phyloP scores from a whole-genome alignment of 1,140 invertebrate genomes.

The Colletes latitarsis region DNA sequence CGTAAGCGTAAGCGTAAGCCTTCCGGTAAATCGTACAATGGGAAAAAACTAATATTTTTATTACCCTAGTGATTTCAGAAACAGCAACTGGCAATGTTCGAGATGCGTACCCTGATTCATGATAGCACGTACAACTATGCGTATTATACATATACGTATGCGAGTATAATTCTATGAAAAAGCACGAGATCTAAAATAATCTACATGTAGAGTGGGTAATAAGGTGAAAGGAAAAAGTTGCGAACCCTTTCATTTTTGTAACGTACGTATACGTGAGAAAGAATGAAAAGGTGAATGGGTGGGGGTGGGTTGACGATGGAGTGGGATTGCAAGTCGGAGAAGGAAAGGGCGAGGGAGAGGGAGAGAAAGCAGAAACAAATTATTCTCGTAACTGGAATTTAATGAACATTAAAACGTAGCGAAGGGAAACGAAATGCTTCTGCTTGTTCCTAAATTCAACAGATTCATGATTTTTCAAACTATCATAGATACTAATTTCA shows the following conservation, averaged over 20 bases:
- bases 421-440: constrained; percentile 4
- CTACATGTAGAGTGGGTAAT: not conserved
- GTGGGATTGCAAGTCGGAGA: not conserved
- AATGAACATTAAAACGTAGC: constrained; percentile 9
- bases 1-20: too few species aligned
- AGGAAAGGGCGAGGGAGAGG: constrained; percentile 1
- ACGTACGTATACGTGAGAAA: not conserved
- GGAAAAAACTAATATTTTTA: too few species aligned
- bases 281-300: constrained; percentile 1
- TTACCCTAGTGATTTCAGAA: not conserved
- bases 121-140: not conserved
- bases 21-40: too few species aligned
- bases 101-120: not conserved
- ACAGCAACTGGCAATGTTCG: not conserved
- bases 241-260: constrained; percentile 14
- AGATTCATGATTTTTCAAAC: too few species aligned
- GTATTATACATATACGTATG: not conserved
- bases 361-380: constrained; percentile 23
- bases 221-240: constrained; percentile 21
- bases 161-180: not conserved
- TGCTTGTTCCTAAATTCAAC: not conserved
- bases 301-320: not conserved
- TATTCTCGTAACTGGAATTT: constrained; percentile 26
- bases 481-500: too few species aligned
- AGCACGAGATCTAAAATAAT: not conserved